These are phyloP conservation scores for Stictonetta naevosa DNA, from an alignment of 2,113 vertebrate species.

Conservation along the genomic window DNA sequence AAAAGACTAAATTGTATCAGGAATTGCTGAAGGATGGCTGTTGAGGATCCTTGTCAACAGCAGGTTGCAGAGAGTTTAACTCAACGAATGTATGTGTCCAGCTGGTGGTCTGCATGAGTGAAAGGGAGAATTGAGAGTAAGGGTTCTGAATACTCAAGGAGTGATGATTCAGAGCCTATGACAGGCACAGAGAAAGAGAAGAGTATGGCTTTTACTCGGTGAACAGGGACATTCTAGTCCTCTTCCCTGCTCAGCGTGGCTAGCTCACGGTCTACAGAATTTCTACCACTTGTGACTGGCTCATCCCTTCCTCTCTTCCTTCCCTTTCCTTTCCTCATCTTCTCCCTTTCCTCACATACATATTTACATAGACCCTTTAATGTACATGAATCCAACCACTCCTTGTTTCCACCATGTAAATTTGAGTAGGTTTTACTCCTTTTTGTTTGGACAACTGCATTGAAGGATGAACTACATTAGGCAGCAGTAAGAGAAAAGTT, in stretches of 20 bases:
- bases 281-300: not conserved
- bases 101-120: not conserved
- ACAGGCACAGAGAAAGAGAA: not conserved
- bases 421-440: not conserved
- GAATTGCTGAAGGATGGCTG: not conserved
- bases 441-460: not conserved
- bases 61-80: not conserved
- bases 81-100: accelerated
- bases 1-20: not conserved
- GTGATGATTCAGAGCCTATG: not conserved
- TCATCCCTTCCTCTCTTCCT: not conserved
- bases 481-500: not conserved
- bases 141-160: not conserved
- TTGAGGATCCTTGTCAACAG: not conserved
- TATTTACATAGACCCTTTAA: accelerated
- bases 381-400: not conserved
- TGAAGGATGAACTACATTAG: not conserved
- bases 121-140: not conserved
- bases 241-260: not conserved
- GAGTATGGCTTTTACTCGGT: not conserved
- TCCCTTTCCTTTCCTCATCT: not conserved
- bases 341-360: not conserved
- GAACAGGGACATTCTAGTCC: not conserved
- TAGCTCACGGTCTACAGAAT: not conserved
- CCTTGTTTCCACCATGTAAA: not conserved